phyloP scores from a whole-genome alignment of 2,797 vertebrate genomes.

The Enteromius argenteus region DNA sequence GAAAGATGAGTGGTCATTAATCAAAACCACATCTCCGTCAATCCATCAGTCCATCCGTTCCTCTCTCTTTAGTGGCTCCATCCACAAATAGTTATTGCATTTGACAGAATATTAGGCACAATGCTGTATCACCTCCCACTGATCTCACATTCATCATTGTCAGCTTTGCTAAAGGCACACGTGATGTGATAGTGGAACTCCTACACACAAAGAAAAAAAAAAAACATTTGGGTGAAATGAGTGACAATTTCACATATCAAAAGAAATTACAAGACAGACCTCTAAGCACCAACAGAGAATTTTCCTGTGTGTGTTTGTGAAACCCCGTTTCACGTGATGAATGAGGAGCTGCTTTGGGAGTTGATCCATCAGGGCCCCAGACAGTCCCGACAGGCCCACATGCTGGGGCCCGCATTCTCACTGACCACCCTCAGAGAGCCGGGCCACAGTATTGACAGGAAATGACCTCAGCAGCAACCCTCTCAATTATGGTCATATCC shows the following conservation, averaged over 20 bases:
- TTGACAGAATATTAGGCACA: conserved; percentile 48
- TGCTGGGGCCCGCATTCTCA: conserved; percentile 55
- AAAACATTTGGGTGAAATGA: conserved; percentile 29
- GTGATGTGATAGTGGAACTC: conserved; percentile 31
- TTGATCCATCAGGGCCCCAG: conserved; percentile 57
- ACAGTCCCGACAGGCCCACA: conserved; percentile 59
- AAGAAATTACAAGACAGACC: conserved; percentile 38
- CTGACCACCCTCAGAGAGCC: conserved; percentile 57
- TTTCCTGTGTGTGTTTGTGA: conserved; percentile 48
- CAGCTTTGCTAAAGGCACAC: conserved; percentile 21
- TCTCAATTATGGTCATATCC: conserved; percentile 56
- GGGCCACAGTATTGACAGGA: conserved; percentile 52
- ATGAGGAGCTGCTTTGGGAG: conserved; percentile 50
- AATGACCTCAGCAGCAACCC: conserved; percentile 57
- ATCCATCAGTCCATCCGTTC: conserved; percentile 29
- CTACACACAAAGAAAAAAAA: background rate
- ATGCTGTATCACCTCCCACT: conserved; percentile 33
- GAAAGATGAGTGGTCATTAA: conserved; percentile 55
- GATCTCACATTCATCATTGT: conserved; percentile 47
- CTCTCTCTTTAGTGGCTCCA: conserved; percentile 3
- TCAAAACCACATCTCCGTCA: conserved; percentile 55
- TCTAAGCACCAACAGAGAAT: conserved; percentile 24
- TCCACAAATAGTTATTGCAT: conserved; percentile 24
- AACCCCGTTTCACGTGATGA: conserved; percentile 47
- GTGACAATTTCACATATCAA: conserved; percentile 42